Conservation (phyloP, 1,140 invertebrate genomes). For the Conus ventricosus region DNA sequence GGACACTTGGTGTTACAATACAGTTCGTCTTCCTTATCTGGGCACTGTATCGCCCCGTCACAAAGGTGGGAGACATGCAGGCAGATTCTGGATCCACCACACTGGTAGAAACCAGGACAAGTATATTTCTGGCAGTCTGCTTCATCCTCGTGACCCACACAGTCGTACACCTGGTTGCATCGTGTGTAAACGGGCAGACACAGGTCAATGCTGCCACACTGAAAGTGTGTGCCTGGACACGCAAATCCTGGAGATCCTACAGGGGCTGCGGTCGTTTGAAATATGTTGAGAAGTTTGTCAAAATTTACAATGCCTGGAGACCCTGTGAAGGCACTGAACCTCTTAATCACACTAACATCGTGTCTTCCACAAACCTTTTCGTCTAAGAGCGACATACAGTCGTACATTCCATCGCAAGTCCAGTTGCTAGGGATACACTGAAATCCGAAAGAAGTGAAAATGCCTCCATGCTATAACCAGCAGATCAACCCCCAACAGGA, state of each 20-base stretch:
- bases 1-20: constrained; percentile 31
- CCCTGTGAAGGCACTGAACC: no score
- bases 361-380: not conserved
- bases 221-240: constrained; percentile 2
- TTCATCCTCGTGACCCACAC: constrained; percentile 14
- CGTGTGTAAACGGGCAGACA: constrained; percentile 10
- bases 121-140: constrained; percentile 5
- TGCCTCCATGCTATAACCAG: no score
- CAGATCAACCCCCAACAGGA: no score
- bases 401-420: not conserved
- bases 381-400: not conserved
- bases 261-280: not conserved
- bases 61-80: constrained; percentile 16
- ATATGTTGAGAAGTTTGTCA: not conserved
- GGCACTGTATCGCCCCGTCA: constrained; percentile 29
- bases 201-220: not conserved
- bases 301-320: not conserved
- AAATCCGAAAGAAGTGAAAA: not conserved
- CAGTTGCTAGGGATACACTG: constrained; percentile 1
- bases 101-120: constrained; percentile 39
- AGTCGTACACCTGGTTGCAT: constrained; percentile 29
- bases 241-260: not conserved
- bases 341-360: not conserved
- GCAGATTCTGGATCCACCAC: constrained; percentile 26
- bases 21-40: constrained; percentile 34